Conservation (phyloP, 1,140 invertebrate species). For the Hylaeus anthracinus region DNA sequence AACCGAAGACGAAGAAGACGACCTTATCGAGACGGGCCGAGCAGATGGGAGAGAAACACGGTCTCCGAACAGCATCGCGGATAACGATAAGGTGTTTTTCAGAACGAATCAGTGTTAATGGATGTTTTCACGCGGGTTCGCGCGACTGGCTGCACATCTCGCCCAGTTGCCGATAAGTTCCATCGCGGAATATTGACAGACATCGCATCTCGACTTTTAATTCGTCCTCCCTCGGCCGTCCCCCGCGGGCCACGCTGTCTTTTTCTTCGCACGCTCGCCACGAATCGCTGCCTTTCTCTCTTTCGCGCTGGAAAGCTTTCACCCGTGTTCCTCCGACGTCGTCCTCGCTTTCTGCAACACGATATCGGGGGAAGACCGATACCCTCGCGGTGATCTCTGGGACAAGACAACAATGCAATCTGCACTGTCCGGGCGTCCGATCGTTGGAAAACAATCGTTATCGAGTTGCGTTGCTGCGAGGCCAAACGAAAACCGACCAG, state of each 20-base stretch:
- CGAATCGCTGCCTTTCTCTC: slow-evolving; percentile 13
- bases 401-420: slow-evolving; percentile 81
- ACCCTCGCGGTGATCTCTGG: slow-evolving; percentile 79
- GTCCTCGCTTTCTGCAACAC: slow-evolving; percentile 55
- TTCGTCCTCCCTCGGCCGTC: not conserved
- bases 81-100: slow-evolving; percentile 74
- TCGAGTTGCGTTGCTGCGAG: slow-evolving; percentile 29
- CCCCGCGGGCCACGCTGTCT: not conserved
- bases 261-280: not conserved
- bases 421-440: slow-evolving; percentile 63
- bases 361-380: slow-evolving; percentile 76
- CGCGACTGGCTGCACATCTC: slow-evolving; percentile 34
- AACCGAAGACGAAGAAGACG: not conserved
- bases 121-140: slow-evolving; percentile 68
- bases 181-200: slow-evolving; percentile 66
- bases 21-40: not conserved
- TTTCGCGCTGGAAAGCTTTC: slow-evolving; percentile 53
- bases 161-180: slow-evolving; percentile 51
- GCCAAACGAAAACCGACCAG: slow-evolving; percentile 10
- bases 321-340: slow-evolving; percentile 52
- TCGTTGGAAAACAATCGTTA: slow-evolving; percentile 65
- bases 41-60: slow-evolving; percentile 28
- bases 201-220: slow-evolving; percentile 59
- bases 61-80: slow-evolving; percentile 51
- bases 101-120: slow-evolving; percentile 64